A percentile compares a stretch with the other conserved stretches of the same genome.
phyloP scores from a whole-genome alignment of 2,113 vertebrate genomes.

The Rhinopomastus cyanomelas region DNA sequence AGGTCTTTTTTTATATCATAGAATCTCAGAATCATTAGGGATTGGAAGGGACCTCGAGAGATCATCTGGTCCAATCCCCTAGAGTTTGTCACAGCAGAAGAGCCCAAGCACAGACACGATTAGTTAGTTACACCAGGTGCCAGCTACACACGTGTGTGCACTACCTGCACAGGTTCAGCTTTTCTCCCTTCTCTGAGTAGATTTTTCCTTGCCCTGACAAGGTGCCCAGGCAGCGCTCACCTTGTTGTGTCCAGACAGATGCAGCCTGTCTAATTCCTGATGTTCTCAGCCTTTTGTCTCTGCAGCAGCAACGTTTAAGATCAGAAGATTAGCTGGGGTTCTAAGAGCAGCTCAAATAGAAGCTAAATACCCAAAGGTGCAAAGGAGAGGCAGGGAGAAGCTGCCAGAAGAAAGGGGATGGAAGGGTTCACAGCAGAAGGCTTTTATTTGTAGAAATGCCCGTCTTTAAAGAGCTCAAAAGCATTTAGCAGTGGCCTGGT shows the following conservation, averaged over 20 bases:
- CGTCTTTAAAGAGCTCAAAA: constrained; percentile 46
- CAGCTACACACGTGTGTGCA: not conserved
- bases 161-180: not conserved
- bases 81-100: no score
- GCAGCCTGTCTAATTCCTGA: not conserved
- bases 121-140: no score
- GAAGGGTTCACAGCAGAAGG: not conserved
- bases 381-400: not conserved
- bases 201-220: not conserved
- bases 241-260: not conserved
- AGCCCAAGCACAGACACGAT: no score
- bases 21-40: no score
- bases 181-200: not conserved
- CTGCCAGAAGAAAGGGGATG: not conserved
- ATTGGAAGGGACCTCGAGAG: no score
- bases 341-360: not conserved
- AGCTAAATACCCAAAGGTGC: not conserved
- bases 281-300: not conserved
- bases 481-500: not conserved
- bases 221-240: not conserved
- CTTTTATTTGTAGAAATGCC: constrained; percentile 7
- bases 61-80: no score
- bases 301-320: not conserved
- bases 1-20: no score
- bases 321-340: not conserved